Base-by-base conservation (phyloP, 2,797 vertebrate species). In the Hemitrygon akajei region DNA sequence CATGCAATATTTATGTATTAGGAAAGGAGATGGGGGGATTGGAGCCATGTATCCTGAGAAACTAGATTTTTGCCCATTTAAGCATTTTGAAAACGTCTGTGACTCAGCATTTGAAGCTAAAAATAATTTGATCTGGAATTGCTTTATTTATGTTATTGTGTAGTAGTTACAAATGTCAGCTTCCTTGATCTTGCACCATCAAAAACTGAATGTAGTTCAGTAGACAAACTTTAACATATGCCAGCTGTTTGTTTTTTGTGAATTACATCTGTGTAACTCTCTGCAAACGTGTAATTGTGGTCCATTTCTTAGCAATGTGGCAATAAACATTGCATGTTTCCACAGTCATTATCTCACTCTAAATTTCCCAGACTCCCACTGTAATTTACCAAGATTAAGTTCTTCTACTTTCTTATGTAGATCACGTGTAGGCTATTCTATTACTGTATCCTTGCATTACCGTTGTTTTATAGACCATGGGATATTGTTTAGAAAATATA, bases 131-230 rank as follows among this genome's bases (percentile, higher is more conserved):
- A 66, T 66, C n/a, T 37, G 60, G 86, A 89, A 66, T 9, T 34
- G 60, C 6, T 89, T 89, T 69, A 22, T 69, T 69, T 89, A 69
- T 34, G 18, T 87, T 20, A n/a, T 37, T 37, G 34, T 22, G n/a
- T n/a, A 89, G n/a, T 69, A 18, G 86, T 89, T 69, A 69, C 86
- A 69, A 37, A 69, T 89, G 16, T 22, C 60, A 89, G 37, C 37
- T 69, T n/a, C 60, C 58, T 66, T 66, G 16, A n/a, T 89, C n/a
- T 89, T 89, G 63, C 86, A 69, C 86, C 86, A 89, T 69, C 86
- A 37, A 34, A 89, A 66, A 89, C 7, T 69, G 86, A 89, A 69
- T 37, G 9, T 89, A 69, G 2, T n/a, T 11, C 63, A 89, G n/a
- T 0, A 69, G 60, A n/a, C n/a, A 9, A 34, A n/a, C 63, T 89